Conservation (phyloP, 2,113 vertebrate species). For the Saguinus midas region DNA sequence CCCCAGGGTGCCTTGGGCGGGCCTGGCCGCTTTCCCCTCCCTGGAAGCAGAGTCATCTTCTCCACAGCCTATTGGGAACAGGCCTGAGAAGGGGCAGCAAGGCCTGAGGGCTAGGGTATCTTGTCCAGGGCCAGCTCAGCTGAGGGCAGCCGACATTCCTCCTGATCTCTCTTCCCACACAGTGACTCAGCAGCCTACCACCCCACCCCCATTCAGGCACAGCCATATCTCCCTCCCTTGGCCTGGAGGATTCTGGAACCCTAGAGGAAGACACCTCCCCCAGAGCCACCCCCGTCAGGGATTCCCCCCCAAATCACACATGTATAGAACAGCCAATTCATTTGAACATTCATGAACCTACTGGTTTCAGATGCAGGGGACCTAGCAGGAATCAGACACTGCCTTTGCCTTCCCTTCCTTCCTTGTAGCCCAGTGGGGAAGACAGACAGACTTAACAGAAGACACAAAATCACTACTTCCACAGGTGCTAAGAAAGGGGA, state of each 20-base stretch:
- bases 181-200: conserved; percentile 55
- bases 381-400: background rate
- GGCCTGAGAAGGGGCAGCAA: background rate
- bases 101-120: background rate
- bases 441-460: conserved; percentile 13
- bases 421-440: background rate
- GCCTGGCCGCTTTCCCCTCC: conserved; percentile 48
- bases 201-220: background rate
- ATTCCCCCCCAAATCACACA: background rate
- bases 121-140: conserved; percentile 6
- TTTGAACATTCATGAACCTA: background rate
- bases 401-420: background rate
- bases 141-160: background rate
- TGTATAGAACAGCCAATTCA: background rate
- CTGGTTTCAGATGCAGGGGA: conserved; percentile 36
- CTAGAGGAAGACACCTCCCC: background rate
- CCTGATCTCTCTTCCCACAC: background rate
- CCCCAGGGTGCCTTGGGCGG: conserved; percentile 44
- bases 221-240: background rate
- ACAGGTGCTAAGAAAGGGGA: conserved; percentile 17
- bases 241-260: conserved; percentile 6
- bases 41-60: conserved; percentile 60
- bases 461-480: conserved; percentile 25
- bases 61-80: conserved; percentile 27
- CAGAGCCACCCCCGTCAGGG: background rate